A percentile compares a stretch with the other conserved stretches of the same genome.
Conservation (phyloP, 2,113 vertebrate species). For the Progne subis region DNA sequence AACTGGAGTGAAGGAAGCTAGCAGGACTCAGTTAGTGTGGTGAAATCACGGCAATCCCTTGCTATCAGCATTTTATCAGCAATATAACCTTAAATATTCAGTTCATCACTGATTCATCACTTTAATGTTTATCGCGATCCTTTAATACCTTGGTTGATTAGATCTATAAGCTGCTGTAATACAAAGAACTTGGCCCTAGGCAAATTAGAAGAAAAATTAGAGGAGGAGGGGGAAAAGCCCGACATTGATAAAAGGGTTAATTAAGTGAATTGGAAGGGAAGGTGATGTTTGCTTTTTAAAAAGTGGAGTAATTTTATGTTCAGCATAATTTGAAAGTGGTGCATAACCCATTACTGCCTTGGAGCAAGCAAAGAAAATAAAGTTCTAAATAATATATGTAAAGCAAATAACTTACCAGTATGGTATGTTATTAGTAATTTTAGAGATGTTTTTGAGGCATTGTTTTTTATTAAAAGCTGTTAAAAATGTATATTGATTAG, state of each 20-base stretch:
- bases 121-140: conserved; percentile 34
- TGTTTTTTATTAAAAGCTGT: neutral
- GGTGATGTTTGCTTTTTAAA: conserved; percentile 10
- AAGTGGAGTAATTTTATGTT: conserved; percentile 6
- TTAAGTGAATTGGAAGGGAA: conserved; percentile 50
- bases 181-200: conserved; percentile 55
- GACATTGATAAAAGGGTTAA: conserved; percentile 56
- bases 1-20: neutral
- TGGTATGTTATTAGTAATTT: neutral
- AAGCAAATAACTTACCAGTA: neutral
- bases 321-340: conserved; percentile 9
- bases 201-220: conserved; percentile 40
- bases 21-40: neutral
- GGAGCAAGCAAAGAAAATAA: neutral
- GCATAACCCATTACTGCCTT: neutral
- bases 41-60: neutral
- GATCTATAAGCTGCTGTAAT: conserved; percentile 38
- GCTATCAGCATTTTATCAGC: conserved; percentile 49
- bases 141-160: conserved; percentile 51
- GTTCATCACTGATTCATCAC: conserved; percentile 47
- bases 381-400: neutral
- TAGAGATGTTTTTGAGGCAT: neutral
- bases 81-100: conserved; percentile 43
- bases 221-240: conserved; percentile 21
- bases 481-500: neutral